A percentile compares a stretch with the other conserved stretches of the same genome.
phyloP scores from a whole-genome alignment of 2,888 invertebrate genomes.

The Athetis lepigone region DNA sequence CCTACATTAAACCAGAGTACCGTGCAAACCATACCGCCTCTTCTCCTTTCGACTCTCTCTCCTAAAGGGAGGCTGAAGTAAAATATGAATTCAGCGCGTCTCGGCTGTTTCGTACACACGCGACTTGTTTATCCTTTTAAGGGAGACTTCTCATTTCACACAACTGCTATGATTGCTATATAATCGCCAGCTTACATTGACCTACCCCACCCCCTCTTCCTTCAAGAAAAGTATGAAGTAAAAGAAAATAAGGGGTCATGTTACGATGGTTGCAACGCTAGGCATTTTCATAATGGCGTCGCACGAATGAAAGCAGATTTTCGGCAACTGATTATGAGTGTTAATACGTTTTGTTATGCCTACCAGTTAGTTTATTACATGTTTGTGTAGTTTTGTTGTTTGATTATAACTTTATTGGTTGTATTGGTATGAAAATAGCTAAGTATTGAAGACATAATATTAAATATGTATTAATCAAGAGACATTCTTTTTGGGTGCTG shows the following conservation, averaged over 20 bases:
- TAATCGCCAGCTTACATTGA: conserved; percentile 78
- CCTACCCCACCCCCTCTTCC: conserved; percentile 60
- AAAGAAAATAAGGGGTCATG: conserved; percentile 67
- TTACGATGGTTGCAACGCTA: conserved; percentile 73
- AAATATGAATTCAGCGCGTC: conserved; percentile 88
- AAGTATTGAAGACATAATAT: not conserved
- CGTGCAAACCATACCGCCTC: conserved; percentile 61
- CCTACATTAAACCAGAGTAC: conserved; percentile 66
- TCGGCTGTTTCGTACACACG: conserved; percentile 88
- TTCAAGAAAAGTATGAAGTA: conserved; percentile 44
- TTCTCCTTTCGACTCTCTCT: conserved; percentile 69
- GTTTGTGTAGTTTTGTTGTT: conserved; percentile 60
- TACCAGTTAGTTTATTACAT: conserved; percentile 68
- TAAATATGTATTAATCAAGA: not conserved
- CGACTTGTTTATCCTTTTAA: conserved; percentile 90
- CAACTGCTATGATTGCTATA: conserved; percentile 89
- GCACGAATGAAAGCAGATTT: conserved; percentile 81
- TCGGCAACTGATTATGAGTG: conserved; percentile 80
- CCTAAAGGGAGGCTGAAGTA: conserved; percentile 80
- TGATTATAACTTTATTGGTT: conserved; percentile 20
- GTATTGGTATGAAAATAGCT: not conserved
- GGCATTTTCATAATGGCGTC: conserved; percentile 78
- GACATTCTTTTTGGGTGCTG: too few species aligned
- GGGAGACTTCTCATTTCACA: conserved; percentile 88
- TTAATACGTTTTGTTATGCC: conserved; percentile 73